These are phyloP conservation scores for Parambassis ranga DNA, from an alignment of 2,797 vertebrate species.

Conservation along the genomic window DNA sequence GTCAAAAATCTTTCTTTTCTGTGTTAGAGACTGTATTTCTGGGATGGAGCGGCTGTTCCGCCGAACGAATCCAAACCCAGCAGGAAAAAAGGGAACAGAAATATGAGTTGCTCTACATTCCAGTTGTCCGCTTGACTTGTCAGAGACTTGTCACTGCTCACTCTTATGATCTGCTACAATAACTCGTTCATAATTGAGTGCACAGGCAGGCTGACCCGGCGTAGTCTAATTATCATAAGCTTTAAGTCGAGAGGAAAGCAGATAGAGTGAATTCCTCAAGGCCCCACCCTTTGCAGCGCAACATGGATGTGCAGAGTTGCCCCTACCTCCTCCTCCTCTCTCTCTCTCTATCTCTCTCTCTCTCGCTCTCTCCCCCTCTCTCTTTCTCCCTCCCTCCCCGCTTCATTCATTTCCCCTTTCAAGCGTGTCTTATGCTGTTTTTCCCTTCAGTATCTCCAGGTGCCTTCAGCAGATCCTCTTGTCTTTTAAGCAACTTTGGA, in stretches of 20 bases:
- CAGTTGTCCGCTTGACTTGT: conserved; percentile 35
- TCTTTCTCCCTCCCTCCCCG: conserved; percentile 18
- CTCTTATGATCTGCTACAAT: neutral
- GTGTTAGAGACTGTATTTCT: neutral
- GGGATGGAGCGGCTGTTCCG: conserved; percentile 40
- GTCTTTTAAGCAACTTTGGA: conserved; percentile 27
- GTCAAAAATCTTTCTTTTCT: neutral
- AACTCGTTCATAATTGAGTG: conserved; percentile 46
- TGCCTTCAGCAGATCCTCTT: conserved; percentile 30
- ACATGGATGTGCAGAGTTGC: conserved; percentile 74
- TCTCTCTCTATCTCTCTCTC: neutral
- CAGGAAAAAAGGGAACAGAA: neutral
- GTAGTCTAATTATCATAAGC: conserved; percentile 60
- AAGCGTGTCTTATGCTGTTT: conserved; percentile 51
- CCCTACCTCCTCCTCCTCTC: conserved; percentile 32
- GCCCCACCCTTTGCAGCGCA: conserved; percentile 84
- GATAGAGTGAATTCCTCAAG: conserved; percentile 76
- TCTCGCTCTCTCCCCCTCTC: neutral
- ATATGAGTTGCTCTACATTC: conserved; percentile 28
- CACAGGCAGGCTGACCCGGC: conserved; percentile 34
- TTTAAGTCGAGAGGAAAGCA: conserved; percentile 63
- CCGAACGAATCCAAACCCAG: conserved; percentile 21
- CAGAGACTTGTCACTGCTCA: conserved; percentile 23
- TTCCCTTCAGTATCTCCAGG: conserved; percentile 43
- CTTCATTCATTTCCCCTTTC: conserved; percentile 68